Evolutionary conservation across 2,113 vertebrate genomes (phyloP).

Genomic region (Hyaena hyaena): DNA sequence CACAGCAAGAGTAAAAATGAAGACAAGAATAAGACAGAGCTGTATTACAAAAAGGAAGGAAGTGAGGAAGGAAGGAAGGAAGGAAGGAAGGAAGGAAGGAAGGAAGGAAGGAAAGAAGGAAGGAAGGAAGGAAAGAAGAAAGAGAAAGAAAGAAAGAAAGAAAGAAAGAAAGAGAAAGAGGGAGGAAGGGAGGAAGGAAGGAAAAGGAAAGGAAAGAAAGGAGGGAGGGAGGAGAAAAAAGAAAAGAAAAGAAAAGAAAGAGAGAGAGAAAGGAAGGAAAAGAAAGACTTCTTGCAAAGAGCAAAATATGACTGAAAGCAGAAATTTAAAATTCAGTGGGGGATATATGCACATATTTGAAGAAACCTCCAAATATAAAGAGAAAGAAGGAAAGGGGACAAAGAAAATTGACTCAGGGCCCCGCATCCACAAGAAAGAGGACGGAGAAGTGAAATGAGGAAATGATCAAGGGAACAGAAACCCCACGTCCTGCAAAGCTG

Average conservation of each 20-base stretch:
- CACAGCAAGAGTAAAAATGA: background rate
- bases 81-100: too few relatives aligned
- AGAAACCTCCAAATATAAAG: background rate
- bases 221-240: background rate
- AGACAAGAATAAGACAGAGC: background rate
- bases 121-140: too few relatives aligned
- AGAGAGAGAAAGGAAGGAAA: background rate
- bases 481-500: background rate
- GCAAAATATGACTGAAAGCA: background rate
- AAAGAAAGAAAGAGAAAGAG: too few relatives aligned
- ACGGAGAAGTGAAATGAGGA: background rate
- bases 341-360: background rate
- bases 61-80: background rate
- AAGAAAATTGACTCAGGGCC: background rate
- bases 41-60: background rate
- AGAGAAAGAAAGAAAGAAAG: background rate
- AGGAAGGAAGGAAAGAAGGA: too few relatives aligned
- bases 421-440: background rate
- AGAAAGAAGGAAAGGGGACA: background rate
- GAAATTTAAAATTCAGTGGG: background rate
- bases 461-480: background rate
- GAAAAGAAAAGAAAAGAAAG: too few relatives aligned
- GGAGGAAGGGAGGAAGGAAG: too few relatives aligned
- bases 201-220: background rate
- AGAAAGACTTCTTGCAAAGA: background rate